Conservation (phyloP, 1,140 invertebrate genomes). For the Adoxophyes honmai region DNA sequence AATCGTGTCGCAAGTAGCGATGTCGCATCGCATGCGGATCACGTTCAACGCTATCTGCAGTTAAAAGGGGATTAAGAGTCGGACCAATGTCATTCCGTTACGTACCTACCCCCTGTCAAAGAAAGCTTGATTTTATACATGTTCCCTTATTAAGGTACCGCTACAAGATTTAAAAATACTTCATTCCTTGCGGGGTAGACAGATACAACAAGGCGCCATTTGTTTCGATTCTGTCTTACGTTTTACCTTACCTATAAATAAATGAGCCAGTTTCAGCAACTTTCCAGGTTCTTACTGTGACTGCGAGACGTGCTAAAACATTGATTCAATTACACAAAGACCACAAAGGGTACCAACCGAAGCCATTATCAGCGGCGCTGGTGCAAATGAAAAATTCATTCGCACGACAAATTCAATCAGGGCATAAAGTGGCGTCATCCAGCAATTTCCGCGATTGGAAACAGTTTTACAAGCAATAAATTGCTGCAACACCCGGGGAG, state of each 20-base stretch:
- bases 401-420: constrained; percentile 67
- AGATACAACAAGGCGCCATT: too few relatives aligned
- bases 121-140: too few relatives aligned
- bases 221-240: too few relatives aligned
- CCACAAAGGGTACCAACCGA: background rate
- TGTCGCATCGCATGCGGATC: constrained; percentile 37
- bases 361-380: constrained; percentile 21
- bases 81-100: constrained; percentile 63
- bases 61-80: constrained; percentile 71
- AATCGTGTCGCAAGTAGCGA: background rate
- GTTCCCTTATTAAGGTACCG: too few relatives aligned
- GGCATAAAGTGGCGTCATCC: constrained; percentile 50
- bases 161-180: too few relatives aligned
- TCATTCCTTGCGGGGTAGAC: too few relatives aligned
- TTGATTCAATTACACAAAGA: too few relatives aligned
- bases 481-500: constrained; percentile 56
- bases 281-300: too few relatives aligned
- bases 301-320: too few relatives aligned
- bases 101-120: constrained; percentile 32
- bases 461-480: constrained; percentile 76
- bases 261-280: too few relatives aligned
- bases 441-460: constrained; percentile 70
- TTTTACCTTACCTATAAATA: too few relatives aligned
- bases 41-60: constrained; percentile 47
- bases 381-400: constrained; percentile 36